phyloP scores from a whole-genome alignment of 2,797 vertebrate genomes.

The Tamandua tetradactyla region DNA sequence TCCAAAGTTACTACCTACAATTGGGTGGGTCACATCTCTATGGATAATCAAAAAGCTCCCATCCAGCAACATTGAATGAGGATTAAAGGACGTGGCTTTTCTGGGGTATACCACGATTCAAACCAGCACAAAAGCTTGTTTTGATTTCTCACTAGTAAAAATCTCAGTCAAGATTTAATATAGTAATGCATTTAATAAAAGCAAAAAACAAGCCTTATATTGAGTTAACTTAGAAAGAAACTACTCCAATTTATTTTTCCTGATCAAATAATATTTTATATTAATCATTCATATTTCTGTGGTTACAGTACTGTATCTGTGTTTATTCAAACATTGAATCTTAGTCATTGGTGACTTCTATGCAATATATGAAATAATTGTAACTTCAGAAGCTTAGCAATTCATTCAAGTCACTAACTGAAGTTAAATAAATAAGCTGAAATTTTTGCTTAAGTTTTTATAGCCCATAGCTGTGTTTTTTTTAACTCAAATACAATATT shows the following conservation, averaged over 20 bases:
- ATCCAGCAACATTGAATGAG: too few relatives aligned
- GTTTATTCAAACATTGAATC: neutral
- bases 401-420: neutral
- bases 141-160: neutral
- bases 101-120: too few relatives aligned
- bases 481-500: neutral
- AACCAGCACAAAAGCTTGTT: neutral
- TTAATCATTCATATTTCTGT: neutral
- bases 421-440: neutral
- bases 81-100: too few relatives aligned
- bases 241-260: neutral
- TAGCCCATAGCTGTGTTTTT: neutral
- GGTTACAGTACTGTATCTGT: neutral
- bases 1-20: too few relatives aligned
- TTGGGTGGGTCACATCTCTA: too few relatives aligned
- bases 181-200: neutral
- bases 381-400: neutral
- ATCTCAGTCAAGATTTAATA: neutral
- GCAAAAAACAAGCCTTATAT: neutral
- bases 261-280: neutral
- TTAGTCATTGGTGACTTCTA: neutral
- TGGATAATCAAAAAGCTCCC: too few relatives aligned
- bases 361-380: neutral
- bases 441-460: neutral
- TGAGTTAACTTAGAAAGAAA: neutral